Evolutionary conservation across 2,113 vertebrate genomes (phyloP).

Genomic region (Muntiacus muntjak): DNA sequence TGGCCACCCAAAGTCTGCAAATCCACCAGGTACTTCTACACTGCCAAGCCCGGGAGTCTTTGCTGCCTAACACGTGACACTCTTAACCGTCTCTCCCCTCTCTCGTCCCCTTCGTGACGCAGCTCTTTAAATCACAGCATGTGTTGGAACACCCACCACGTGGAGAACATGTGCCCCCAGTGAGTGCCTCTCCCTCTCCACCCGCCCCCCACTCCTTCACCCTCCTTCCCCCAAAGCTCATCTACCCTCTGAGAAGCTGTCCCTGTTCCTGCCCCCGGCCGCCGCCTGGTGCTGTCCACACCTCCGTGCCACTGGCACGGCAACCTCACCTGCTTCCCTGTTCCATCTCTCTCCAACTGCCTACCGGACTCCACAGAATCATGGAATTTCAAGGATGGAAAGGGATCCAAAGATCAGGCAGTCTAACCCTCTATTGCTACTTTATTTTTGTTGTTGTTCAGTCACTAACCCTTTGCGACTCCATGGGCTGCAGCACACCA

Average conservation of each 20-base stretch:
- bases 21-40: neutral
- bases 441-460: neutral
- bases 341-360: conserved; percentile 61
- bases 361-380: conserved; percentile 32
- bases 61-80: rapidly evolving
- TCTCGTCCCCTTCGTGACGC: rapidly evolving
- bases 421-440: rapidly evolving
- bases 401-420: neutral
- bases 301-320: rapidly evolving
- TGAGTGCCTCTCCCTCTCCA: too few species aligned
- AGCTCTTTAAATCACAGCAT: neutral
- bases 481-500: neutral
- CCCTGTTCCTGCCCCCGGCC: neutral
- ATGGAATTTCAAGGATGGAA: neutral
- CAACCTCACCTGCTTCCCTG: conserved; percentile 20
- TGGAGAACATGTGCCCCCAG: rapidly evolving
- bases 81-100: too few species aligned
- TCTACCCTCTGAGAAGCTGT: neutral
- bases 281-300: rapidly evolving
- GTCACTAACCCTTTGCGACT: neutral
- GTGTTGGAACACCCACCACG: neutral
- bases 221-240: neutral
- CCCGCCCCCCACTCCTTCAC: too few species aligned
- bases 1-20: neutral
- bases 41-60: rapidly evolving